phyloP scores from a whole-genome alignment of 2,888 invertebrate genomes.

The Synanthedon formicaeformis region DNA sequence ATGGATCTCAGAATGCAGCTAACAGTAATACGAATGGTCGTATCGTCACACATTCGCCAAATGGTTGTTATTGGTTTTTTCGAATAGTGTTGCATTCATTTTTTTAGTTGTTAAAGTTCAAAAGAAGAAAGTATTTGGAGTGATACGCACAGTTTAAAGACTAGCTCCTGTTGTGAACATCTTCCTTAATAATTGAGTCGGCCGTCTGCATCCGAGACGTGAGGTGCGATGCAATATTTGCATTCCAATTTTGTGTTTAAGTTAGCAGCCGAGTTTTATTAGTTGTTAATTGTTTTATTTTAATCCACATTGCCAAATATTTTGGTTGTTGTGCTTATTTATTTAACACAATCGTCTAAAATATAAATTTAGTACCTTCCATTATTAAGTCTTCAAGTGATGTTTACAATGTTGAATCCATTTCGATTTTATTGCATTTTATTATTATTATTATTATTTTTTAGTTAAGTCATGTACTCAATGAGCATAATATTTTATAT shows the following conservation, averaged over 20 bases:
- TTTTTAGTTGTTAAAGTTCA: conserved; percentile 61
- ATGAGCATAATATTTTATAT: conserved; percentile 52
- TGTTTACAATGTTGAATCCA: conserved; percentile 59
- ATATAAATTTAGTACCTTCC: conserved; percentile 66
- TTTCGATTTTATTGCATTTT: conserved; percentile 69
- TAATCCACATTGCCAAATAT: conserved; percentile 65
- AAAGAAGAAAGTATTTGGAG: conserved; percentile 41
- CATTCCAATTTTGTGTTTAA: conserved; percentile 67
- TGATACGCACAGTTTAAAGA: conserved; percentile 60
- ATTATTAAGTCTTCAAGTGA: conserved; percentile 57
- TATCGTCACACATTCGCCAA: too few species aligned
- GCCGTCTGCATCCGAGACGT: conserved; percentile 20
- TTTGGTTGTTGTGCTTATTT: conserved; percentile 68
- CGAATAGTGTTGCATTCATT: conserved; percentile 60
- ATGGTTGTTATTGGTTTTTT: conserved; percentile 63
- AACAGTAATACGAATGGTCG: conserved; percentile 28
- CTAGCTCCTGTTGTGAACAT: conserved; percentile 47
- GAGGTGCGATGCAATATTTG: conserved; percentile 69
- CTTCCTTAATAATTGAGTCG: conserved; percentile 27
- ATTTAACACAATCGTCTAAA: conserved; percentile 49
- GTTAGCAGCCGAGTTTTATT: conserved; percentile 55
- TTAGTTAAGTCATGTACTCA: conserved; percentile 68
- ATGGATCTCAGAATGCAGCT: conserved; percentile 70
- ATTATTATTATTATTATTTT: conserved; percentile 30
- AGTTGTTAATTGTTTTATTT: conserved; percentile 54